Percentiles rank a stretch among this genome's conserved stretches.
phyloP scores from a whole-genome alignment of 2,797 vertebrate genomes.

The Smutsia gigantea region DNA sequence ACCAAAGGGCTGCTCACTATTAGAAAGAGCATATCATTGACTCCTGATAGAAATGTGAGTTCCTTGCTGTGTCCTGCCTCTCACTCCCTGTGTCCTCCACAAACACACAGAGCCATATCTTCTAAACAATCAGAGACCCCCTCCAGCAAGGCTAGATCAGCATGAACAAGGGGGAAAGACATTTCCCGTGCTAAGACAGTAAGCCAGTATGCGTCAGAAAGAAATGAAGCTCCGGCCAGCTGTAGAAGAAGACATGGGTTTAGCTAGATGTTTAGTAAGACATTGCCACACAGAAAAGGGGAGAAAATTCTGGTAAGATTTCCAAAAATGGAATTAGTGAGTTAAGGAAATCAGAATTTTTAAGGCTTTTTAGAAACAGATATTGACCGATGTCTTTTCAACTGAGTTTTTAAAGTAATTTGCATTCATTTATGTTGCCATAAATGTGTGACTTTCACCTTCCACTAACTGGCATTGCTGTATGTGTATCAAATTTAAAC shows the following conservation, averaged over 20 bases:
- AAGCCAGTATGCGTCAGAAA: neutral
- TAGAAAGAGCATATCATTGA: neutral
- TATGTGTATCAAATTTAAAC: conserved; percentile 29
- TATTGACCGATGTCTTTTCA: conserved; percentile 31
- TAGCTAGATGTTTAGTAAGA: neutral
- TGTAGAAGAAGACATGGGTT: neutral
- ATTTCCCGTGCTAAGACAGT: neutral
- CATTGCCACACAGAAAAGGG: neutral
- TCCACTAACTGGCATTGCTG: neutral
- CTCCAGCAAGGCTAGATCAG: neutral
- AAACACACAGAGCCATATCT: neutral
- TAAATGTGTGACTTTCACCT: conserved; percentile 17
- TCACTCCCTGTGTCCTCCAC: too few species aligned
- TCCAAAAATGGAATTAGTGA: neutral
- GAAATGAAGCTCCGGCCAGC: neutral
- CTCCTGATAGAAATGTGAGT: neutral
- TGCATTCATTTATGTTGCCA: conserved; percentile 32
- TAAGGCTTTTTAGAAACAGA: neutral
- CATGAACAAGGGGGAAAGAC: neutral
- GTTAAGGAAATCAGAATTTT: neutral
- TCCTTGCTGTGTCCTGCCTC: neutral
- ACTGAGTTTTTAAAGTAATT: conserved; percentile 18
- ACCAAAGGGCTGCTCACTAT: neutral
- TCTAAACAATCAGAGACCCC: neutral
- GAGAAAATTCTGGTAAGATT: neutral